A percentile compares a stretch with the other conserved stretches of the same genome.
phyloP scores from a whole-genome alignment of 2,113 vertebrate genomes.

The Mohoua ochrocephala region DNA sequence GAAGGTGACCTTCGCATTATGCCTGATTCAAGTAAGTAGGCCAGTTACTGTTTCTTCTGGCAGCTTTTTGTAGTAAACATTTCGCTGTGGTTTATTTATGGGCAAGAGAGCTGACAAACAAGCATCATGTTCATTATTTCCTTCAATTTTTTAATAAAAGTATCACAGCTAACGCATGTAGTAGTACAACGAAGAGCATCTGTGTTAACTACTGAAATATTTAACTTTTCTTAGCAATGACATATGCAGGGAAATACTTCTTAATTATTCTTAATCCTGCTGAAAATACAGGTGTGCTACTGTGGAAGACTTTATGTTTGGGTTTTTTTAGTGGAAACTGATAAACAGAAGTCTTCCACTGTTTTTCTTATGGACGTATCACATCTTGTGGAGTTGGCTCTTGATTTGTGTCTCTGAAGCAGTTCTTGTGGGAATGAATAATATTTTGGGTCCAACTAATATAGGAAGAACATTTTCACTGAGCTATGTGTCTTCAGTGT shows the following conservation, averaged over 20 bases:
- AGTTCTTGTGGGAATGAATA: not conserved
- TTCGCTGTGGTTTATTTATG: not conserved
- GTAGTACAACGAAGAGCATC: not conserved
- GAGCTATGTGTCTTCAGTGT: not conserved
- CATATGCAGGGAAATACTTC: not conserved
- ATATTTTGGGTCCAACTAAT: not conserved
- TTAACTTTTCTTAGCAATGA: not conserved
- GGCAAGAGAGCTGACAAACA: not conserved
- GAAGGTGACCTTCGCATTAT: no score
- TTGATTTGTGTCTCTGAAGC: not conserved
- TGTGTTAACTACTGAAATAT: not conserved
- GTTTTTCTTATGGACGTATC: not conserved
- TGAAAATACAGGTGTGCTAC: not conserved
- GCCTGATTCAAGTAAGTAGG: conserved; percentile 91
- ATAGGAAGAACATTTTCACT: not conserved
- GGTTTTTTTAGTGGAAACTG: not conserved
- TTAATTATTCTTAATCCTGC: not conserved
- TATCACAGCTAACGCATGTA: not conserved
- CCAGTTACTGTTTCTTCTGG: not conserved
- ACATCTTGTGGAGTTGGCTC: not conserved
- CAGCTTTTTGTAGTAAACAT: not conserved
- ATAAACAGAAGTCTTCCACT: not conserved
- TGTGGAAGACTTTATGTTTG: not conserved
- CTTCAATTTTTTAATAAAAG: not conserved
- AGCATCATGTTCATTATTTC: not conserved